Evolutionary conservation across 2,113 vertebrate genomes (phyloP).

Genomic region (Ardeotis arabs): DNA sequence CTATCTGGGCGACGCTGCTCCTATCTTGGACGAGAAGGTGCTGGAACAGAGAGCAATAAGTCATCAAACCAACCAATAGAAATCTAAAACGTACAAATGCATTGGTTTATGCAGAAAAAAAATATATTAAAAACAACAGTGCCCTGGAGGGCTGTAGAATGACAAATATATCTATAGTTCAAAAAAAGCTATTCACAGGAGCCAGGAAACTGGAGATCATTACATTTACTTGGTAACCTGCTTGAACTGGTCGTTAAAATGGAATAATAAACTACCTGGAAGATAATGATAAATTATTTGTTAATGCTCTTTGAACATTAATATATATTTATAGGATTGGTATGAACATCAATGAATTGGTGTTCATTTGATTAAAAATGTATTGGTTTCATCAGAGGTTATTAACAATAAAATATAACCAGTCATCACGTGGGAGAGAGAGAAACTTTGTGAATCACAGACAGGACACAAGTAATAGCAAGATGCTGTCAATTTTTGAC

Average conservation of each 20-base stretch:
- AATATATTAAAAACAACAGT: background rate
- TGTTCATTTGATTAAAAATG: background rate
- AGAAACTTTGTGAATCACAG: background rate
- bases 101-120: background rate
- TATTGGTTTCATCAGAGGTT: background rate
- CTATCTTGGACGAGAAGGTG: background rate
- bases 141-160: background rate
- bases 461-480: background rate
- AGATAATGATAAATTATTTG: background rate
- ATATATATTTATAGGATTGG: background rate
- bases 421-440: background rate
- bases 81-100: background rate
- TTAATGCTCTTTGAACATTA: background rate
- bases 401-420: background rate
- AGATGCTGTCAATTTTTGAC: background rate
- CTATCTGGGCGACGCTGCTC: too few relatives aligned
- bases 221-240: background rate
- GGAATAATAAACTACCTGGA: background rate
- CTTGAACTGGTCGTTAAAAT: background rate
- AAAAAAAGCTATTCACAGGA: background rate
- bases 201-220: background rate
- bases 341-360: background rate
- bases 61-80: background rate
- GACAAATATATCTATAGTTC: background rate
- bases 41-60: background rate